Evolutionary conservation across 2,797 vertebrate genomes (phyloP), one percentile per base, ranked within the genome.

Genomic region (Onychomys arenicola): DNA sequence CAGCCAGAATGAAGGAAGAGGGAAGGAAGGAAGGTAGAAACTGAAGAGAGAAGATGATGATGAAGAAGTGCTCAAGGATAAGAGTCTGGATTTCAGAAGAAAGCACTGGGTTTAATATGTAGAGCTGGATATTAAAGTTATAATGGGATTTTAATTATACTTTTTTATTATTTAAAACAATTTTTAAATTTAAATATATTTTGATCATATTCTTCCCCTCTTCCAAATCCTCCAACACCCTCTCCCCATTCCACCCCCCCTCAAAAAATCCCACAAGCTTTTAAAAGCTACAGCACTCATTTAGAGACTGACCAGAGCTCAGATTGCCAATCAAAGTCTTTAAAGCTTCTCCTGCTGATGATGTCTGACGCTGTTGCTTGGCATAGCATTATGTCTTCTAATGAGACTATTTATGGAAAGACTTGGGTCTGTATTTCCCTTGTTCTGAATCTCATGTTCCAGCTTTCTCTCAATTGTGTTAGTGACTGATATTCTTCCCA

Each of bases 41-140:
- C 25, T 21, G 59, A 59, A 92, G 46, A 63, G 17, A 4, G 69
- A 75, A 40, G 73, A 67, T 76, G 27, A 37, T 40, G 23, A 86
- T 12, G 7, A 37, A 34, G 34, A 78, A 10, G 10, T 16, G 37
- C n/a, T 86, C n/a, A 8, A n/a, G 55, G 63, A 25, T 43, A 46
- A 1, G 2, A 37, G 2, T 75, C 37, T 87, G 21, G 5, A 65
- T 27, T 59, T 94, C 2, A 73, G 23, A 14, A 46, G 6, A 84
- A 17, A 29, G 27, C 40, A 27, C 14, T 52, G 19, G 29, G 27
- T 2, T 84, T 93, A 78, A 43, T 87, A 49, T 40, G 21, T 52
- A 93, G 57, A 92, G 71, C 34, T 90, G 84, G 76, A 52, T 55
- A 91, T 95, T 93, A 87, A 78, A 87, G 85, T 71, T 52, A 17